Evolutionary conservation across 2,113 vertebrate species (phyloP).

Genomic region (Mesocricetus auratus): DNA sequence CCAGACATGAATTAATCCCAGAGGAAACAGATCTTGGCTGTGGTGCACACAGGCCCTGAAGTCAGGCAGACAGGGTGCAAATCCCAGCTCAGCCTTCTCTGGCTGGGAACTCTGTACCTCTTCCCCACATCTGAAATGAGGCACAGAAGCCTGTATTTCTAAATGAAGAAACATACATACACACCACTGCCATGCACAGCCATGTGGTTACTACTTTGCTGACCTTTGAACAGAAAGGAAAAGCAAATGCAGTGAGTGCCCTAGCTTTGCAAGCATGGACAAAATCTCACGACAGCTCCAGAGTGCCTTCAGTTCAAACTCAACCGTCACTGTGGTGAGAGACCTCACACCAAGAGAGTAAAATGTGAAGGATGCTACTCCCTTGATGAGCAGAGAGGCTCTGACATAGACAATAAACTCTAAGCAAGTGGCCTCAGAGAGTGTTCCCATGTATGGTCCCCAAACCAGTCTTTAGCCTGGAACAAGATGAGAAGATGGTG

Average conservation of each 20-base stretch:
- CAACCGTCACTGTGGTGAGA: background rate
- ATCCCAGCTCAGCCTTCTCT: background rate
- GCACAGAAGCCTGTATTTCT: background rate
- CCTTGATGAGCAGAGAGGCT: background rate
- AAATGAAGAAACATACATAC: background rate
- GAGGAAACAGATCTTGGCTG: background rate
- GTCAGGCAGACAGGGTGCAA: background rate
- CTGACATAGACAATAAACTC: background rate
- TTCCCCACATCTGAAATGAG: background rate
- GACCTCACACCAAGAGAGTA: background rate
- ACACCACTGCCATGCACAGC: background rate
- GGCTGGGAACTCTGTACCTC: background rate
- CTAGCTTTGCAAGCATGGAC: background rate
- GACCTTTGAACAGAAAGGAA: constrained; percentile 50
- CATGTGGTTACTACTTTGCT: background rate
- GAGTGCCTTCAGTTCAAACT: background rate
- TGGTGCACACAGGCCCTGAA: background rate
- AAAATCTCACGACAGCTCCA: background rate
- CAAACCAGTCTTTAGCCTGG: background rate
- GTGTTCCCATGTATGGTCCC: background rate
- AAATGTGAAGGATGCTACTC: background rate
- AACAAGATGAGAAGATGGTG: background rate
- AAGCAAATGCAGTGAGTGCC: constrained; percentile 37
- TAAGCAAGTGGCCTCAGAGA: background rate
- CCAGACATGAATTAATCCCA: background rate